These are phyloP conservation scores for Pandemis cinnamomeana DNA, from an alignment of 2,888 invertebrate genomes.

Conservation along the genomic window DNA sequence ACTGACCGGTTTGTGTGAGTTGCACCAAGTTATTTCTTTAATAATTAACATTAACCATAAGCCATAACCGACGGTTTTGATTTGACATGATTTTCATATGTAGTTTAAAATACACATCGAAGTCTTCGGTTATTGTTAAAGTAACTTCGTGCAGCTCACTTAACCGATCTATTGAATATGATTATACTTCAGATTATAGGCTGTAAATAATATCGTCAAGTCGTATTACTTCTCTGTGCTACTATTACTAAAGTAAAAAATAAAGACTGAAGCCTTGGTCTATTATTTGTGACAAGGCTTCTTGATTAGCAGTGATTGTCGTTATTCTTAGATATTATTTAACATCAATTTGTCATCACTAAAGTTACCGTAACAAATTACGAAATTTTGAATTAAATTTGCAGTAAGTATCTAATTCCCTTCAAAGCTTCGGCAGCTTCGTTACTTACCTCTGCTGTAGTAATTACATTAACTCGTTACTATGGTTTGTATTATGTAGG, in stretches of 20 bases:
- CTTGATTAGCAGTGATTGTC: slow-evolving; percentile 3
- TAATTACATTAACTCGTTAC: no score
- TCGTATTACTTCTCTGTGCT: slow-evolving; percentile 24
- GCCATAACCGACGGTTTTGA: no score
- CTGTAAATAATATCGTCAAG: background rate
- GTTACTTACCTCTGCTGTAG: background rate
- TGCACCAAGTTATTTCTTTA: no score
- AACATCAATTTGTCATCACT: background rate
- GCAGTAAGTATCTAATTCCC: background rate
- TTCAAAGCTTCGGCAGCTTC: background rate
- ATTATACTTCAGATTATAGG: no score
- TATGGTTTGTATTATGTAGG: no score
- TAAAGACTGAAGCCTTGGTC: slow-evolving; percentile 21
- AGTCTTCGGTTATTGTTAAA: no score
- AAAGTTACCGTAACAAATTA: background rate
- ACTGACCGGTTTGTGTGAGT: slow-evolving; percentile 7
- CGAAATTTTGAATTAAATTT: background rate
- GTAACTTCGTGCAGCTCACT: no score
- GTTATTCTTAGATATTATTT: background rate
- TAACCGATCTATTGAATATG: no score
- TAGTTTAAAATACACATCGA: no score
- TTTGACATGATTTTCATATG: no score
- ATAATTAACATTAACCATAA: slow-evolving; percentile 1
- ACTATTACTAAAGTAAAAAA: slow-evolving; percentile 14
- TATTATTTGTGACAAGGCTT: slow-evolving; percentile 32